A percentile compares a stretch with the other conserved stretches of the same genome.
Evolutionary conservation across 2,888 invertebrate species (phyloP).

Genomic region (Panorpa germanica): DNA sequence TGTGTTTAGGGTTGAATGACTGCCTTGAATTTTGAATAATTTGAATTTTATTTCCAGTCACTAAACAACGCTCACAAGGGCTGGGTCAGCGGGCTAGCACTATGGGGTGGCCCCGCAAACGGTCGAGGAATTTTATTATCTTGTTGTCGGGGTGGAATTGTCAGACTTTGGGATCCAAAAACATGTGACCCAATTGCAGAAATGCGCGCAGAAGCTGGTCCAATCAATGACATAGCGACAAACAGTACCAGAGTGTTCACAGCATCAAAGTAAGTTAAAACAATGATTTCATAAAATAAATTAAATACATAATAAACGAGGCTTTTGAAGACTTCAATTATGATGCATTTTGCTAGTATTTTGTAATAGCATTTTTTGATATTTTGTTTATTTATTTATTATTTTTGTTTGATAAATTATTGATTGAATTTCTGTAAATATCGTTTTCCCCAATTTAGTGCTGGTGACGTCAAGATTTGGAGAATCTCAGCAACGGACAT

Average conservation of each 20-base stretch:
- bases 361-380: too few species aligned
- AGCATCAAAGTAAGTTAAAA: constrained; percentile 55
- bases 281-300: constrained; percentile 2
- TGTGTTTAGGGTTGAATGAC: constrained; percentile 3
- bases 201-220: constrained; percentile 43
- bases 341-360: too few species aligned
- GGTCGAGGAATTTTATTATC: constrained; percentile 40
- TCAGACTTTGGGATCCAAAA: constrained; percentile 57
- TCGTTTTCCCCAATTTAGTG: too few species aligned
- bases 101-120: constrained; percentile 27
- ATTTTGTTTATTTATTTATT: too few species aligned
- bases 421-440: too few species aligned
- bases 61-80: constrained; percentile 74
- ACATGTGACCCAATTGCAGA: constrained; percentile 44
- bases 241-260: constrained; percentile 53
- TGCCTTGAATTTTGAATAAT: constrained; percentile 3
- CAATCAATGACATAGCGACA: constrained; percentile 47
- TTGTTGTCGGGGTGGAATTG: constrained; percentile 56
- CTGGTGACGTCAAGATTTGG: too few species aligned
- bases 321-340: too few species aligned
- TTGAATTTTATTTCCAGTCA: constrained; percentile 24
- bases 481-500: too few species aligned
- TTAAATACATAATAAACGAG: constrained; percentile 1
- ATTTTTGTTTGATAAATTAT: too few species aligned
- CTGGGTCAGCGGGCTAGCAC: constrained; percentile 63